A percentile compares a stretch with the other conserved stretches of the same genome.
Conservation (phyloP, 2,797 vertebrate genomes). For the Esox masquinongy region DNA sequence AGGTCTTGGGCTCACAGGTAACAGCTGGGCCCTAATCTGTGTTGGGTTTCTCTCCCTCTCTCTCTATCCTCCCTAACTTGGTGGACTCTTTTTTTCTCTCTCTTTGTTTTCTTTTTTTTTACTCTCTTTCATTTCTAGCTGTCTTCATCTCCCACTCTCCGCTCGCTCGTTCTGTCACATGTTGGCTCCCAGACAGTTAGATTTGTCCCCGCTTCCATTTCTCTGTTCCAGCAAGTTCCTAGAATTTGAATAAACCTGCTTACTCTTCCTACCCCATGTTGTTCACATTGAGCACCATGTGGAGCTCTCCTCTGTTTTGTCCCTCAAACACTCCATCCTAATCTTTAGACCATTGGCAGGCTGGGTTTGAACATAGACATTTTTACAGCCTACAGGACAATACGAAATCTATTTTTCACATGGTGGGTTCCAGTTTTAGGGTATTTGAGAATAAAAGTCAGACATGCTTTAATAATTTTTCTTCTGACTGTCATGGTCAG, state of each 20-base stretch:
- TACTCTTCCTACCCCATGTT: constrained; percentile 7
- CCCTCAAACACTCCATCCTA: constrained; percentile 1
- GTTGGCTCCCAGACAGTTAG: constrained; percentile 1
- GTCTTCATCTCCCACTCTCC: background rate
- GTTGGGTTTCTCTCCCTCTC: background rate
- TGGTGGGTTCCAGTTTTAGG: background rate
- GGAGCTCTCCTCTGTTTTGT: background rate
- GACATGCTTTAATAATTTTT: background rate
- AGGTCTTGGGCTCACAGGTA: background rate
- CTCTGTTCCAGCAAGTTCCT: background rate
- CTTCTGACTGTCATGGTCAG: background rate
- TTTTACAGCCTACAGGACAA: background rate
- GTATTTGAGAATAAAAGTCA: background rate
- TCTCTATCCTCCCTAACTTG: background rate
- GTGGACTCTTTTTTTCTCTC: background rate
- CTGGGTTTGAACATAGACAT: background rate
- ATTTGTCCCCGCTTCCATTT: constrained; percentile 1
- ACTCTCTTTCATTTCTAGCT: background rate
- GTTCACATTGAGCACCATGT: constrained; percentile 5
- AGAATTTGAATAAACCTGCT: too few species aligned
- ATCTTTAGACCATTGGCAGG: background rate
- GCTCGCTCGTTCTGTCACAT: background rate
- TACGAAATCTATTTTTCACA: background rate
- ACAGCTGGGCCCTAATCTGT: background rate
- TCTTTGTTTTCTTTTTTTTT: background rate